Conservation (phyloP, 35 echinoderm and acorn worm genomes). For the Stichopus chloronotus region DNA sequence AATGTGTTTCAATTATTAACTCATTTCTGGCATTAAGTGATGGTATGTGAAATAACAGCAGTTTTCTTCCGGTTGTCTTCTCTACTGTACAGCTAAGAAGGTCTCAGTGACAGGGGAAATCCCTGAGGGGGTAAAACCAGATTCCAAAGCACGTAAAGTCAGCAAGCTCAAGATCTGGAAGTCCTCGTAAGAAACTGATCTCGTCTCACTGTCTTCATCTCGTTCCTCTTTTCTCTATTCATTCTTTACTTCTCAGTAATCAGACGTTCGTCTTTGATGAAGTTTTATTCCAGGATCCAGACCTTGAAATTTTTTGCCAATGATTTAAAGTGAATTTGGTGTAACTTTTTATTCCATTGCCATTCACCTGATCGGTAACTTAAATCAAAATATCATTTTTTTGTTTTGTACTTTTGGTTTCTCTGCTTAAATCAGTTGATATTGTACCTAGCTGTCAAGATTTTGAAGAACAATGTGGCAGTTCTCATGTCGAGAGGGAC, state of each 20-base stretch:
- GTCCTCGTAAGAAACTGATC: constrained; percentile 3
- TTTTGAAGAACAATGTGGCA: too few species aligned
- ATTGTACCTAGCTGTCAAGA: too few species aligned
- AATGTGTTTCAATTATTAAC: too few species aligned
- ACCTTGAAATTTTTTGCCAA: background rate
- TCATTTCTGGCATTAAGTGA: too few species aligned
- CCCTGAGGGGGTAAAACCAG: constrained; percentile 12
- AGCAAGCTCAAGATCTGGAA: constrained; percentile 59
- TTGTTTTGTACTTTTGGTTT: too few species aligned
- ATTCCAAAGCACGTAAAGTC: constrained; percentile 14
- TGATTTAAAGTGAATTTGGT: background rate
- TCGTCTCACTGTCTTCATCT: background rate
- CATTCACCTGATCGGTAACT: too few species aligned
- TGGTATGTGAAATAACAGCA: too few species aligned
- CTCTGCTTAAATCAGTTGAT: too few species aligned
- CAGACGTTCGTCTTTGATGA: background rate
- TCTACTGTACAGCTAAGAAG: constrained; percentile 12
- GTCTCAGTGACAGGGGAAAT: background rate
- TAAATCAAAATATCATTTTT: too few species aligned
- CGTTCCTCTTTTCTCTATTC: background rate
- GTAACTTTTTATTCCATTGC: too few species aligned
- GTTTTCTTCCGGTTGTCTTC: background rate
- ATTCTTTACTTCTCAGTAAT: background rate
- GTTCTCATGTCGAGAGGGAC: too few species aligned
- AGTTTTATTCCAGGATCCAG: background rate